These are phyloP conservation scores for Sitobion miscanthi DNA, from an alignment of 1,140 invertebrate genomes.

Conservation along the genomic window DNA sequence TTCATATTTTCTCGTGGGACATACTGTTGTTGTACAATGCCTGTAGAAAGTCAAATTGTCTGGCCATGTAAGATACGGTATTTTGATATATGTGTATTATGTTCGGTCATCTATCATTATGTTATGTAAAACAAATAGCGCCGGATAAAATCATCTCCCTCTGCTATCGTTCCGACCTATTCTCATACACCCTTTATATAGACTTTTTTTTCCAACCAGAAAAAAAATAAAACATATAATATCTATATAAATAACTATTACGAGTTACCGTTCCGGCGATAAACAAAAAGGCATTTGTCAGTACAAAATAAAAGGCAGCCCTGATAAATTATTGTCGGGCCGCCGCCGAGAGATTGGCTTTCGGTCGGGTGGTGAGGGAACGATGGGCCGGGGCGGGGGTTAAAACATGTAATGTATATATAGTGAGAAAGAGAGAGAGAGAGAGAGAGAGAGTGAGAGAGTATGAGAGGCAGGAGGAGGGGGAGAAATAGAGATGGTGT, in stretches of 20 bases:
- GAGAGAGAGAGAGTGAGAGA: no score
- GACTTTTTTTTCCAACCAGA: neutral
- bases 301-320: slow-evolving; percentile 18
- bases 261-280: slow-evolving; percentile 48
- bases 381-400: neutral
- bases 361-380: neutral
- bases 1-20: slow-evolving; percentile 8
- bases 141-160: slow-evolving; percentile 39
- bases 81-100: slow-evolving; percentile 37
- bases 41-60: neutral
- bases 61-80: neutral
- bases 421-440: neutral
- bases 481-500: neutral
- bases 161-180: neutral
- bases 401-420: neutral
- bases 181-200: neutral
- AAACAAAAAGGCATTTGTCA: slow-evolving; percentile 55
- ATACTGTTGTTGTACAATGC: neutral
- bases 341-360: slow-evolving; percentile 49
- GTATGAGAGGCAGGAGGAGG: no score
- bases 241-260: slow-evolving; percentile 49
- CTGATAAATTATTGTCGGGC: slow-evolving; percentile 50
- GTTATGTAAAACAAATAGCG: slow-evolving; percentile 48
- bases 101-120: slow-evolving; percentile 46
- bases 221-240: neutral